A percentile compares a stretch with the other conserved stretches of the same genome.
Conservation (phyloP, 2,113 vertebrate genomes). For the Coracopsis vasa region DNA sequence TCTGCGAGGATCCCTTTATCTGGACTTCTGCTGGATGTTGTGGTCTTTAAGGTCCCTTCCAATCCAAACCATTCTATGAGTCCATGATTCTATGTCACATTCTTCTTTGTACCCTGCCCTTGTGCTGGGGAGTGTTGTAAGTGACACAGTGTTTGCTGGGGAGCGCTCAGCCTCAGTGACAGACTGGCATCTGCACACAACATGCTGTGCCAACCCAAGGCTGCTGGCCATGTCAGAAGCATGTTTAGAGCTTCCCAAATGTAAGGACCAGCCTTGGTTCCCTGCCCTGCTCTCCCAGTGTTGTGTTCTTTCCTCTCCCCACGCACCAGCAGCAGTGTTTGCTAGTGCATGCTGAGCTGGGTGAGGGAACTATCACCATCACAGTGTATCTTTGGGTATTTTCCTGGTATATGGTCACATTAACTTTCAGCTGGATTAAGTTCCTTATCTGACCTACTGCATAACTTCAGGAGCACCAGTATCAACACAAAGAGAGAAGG, state of each 20-base stretch:
- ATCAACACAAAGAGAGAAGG: background rate
- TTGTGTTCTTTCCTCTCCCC: background rate
- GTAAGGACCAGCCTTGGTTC: background rate
- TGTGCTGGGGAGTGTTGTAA: fast-evolving
- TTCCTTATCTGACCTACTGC: background rate
- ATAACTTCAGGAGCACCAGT: background rate
- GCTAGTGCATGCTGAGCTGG: background rate
- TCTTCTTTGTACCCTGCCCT: background rate
- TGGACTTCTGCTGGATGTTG: background rate
- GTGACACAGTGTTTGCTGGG: background rate
- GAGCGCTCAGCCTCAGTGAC: fast-evolving
- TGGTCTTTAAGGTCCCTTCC: background rate
- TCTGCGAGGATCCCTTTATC: background rate
- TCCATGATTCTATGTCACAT: background rate
- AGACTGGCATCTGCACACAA: background rate
- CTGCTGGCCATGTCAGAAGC: background rate
- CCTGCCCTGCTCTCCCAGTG: background rate
- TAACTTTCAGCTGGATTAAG: background rate
- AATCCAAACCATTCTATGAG: background rate
- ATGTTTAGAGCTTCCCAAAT: background rate
- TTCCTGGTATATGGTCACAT: background rate
- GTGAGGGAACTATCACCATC: background rate
- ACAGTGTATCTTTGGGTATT: background rate
- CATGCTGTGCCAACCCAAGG: background rate
- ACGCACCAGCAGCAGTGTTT: background rate